Base-by-base conservation (phyloP, 2,113 vertebrate species). In the Salvator merianae region DNA sequence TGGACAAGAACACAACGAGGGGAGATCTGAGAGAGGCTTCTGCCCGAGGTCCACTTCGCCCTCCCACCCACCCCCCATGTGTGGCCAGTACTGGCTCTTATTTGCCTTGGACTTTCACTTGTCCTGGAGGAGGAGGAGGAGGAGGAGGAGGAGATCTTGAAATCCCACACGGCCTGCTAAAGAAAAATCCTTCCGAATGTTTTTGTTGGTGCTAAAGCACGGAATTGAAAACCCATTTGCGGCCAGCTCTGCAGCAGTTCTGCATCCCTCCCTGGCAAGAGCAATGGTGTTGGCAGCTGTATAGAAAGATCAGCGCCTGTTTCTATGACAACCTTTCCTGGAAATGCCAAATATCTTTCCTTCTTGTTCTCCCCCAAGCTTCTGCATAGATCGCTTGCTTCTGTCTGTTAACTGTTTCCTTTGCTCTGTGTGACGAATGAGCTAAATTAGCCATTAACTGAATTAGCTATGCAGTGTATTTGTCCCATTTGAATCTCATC, bases 321-420 rank as follows among this genome's bases (percentile, higher is more conserved):
- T 83, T 83, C 82, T 77, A 83, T 83, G 82, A 36, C 73, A 83
- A 83, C 82, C 73, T 68, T 34, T 62, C 63, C 43, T 34, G 73
- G 73, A 77, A 83, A 83, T 36, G 43, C 82, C 43, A 66, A 55
- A 14, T 65, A n/a, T 68, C 43, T 55, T 53, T 68, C 72, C 32
- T 30, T 22, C 43, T 66, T 32, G n/a, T 26, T 22, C 38, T 6
- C 43, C 47, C 43, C 12, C 47, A 20, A 74, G 55, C 73, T 20
- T 50, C 28, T 12, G 30, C n/a, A 18, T 10, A 12, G 40, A 77
- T 43, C 40, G 55, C 22, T 74, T 47, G 6, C 65, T 53, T 4
- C 72, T 77, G 40, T 36, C 55, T 38, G 63, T 69, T 38, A 36
- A 36, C 43, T 30, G 14, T 30, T 77, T 76, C 73, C 73, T 77